These are phyloP conservation scores for Chaetorhynchus papuensis DNA, from an alignment of 2,113 vertebrate genomes.

Conservation along the genomic window DNA sequence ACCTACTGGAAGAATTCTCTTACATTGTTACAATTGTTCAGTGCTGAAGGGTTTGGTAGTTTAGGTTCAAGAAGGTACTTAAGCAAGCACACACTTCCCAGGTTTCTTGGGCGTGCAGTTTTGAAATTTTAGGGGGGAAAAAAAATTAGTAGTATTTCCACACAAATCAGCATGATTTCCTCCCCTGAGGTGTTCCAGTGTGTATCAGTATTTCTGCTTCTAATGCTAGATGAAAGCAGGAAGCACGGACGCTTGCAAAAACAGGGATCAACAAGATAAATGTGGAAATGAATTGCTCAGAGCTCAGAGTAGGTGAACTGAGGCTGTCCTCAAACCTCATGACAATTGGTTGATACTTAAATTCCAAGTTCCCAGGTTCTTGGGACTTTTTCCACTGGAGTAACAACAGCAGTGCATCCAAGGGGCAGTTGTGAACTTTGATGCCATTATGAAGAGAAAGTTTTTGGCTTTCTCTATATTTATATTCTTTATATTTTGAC, in stretches of 20 bases:
- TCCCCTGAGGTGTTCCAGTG: constrained; percentile 20
- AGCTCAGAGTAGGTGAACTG: background rate
- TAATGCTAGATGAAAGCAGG: constrained; percentile 31
- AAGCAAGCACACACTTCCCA: constrained; percentile 3
- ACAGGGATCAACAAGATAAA: constrained; percentile 18
- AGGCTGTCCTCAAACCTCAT: background rate
- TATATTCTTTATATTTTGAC: too few species aligned
- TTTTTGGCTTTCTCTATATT: too few species aligned
- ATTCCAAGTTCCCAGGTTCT: background rate
- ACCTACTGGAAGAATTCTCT: background rate
- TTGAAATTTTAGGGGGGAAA: background rate
- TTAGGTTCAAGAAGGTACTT: background rate
- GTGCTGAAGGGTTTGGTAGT: background rate
- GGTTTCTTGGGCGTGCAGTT: constrained; percentile 30
- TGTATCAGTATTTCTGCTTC: constrained; percentile 37
- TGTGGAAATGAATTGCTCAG: background rate
- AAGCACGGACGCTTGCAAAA: constrained; percentile 45
- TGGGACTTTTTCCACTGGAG: background rate
- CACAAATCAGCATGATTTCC: background rate
- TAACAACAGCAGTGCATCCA: background rate
- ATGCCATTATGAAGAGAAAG: background rate
- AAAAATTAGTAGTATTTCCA: constrained; percentile 22
- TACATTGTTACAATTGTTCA: background rate
- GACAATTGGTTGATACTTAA: background rate
- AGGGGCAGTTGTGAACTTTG: background rate